A percentile compares a stretch with the other conserved stretches of the same genome.
phyloP scores from a whole-genome alignment of 1,140 invertebrate species.

The Chelonus insularis region DNA sequence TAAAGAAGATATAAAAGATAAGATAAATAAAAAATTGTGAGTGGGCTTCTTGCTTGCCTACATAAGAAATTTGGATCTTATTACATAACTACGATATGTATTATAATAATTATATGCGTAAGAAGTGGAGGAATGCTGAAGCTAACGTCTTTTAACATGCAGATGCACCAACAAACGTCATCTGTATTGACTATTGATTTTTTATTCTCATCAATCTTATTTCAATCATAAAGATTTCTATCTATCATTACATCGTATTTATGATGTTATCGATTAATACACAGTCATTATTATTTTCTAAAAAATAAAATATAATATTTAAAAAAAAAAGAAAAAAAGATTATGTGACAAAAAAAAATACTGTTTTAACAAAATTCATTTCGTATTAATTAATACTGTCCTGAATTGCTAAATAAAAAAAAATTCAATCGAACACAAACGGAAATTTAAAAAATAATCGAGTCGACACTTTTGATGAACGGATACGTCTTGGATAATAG shows the following conservation, averaged over 20 bases:
- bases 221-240: background rate
- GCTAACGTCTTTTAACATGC: conserved; percentile 39
- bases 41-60: conserved; percentile 46
- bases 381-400: background rate
- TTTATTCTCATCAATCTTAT: conserved; percentile 10
- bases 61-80: conserved; percentile 40
- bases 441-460: conserved; percentile 9
- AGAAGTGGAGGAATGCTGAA: conserved; percentile 30
- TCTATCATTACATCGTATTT: background rate
- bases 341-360: background rate
- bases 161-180: conserved; percentile 29
- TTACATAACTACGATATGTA: conserved; percentile 45
- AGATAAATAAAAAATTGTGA: conserved; percentile 30
- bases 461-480: conserved; percentile 19
- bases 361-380: background rate
- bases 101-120: conserved; percentile 39
- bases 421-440: background rate
- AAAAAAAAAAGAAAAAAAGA: conserved; percentile 5
- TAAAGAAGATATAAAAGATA: conserved; percentile 33
- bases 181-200: background rate
- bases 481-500: conserved; percentile 23
- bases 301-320: background rate
- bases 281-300: conserved; percentile 6
- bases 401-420: conserved; percentile 17
- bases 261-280: background rate